These are phyloP conservation scores for Pionites leucogaster DNA, from an alignment of 2,113 vertebrate genomes.

Conservation along the genomic window DNA sequence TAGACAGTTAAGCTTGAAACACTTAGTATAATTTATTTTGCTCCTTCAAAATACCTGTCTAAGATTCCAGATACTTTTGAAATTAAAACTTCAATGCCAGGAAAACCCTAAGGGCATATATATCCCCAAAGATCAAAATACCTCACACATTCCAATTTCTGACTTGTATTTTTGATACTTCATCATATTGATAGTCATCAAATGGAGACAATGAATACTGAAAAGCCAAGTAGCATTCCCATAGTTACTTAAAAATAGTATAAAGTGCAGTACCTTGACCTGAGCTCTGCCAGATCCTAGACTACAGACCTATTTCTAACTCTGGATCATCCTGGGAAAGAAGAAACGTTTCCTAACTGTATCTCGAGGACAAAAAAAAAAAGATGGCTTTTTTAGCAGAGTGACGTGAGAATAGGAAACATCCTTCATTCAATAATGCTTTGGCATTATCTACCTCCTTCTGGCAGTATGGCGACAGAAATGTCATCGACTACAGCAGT, in stretches of 20 bases:
- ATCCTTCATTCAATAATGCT: not conserved
- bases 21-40: not conserved
- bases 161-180: not conserved
- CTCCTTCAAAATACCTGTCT: not conserved
- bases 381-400: not conserved
- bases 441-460: not conserved
- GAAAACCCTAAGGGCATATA: not conserved
- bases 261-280: not conserved
- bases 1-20: not conserved
- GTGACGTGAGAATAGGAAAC: not conserved
- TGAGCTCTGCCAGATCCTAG: not conserved
- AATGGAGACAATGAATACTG: not conserved
- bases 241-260: not conserved
- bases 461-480: not conserved
- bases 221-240: not conserved
- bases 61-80: not conserved
- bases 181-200: not conserved
- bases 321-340: not conserved
- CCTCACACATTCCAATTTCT: not conserved
- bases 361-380: not conserved
- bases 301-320: not conserved
- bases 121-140: not conserved
- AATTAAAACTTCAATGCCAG: not conserved
- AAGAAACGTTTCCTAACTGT: not conserved
- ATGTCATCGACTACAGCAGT: not conserved